Evolutionary conservation across 2,797 vertebrate genomes (phyloP).

Genomic region (Halcyon leucocephala): DNA sequence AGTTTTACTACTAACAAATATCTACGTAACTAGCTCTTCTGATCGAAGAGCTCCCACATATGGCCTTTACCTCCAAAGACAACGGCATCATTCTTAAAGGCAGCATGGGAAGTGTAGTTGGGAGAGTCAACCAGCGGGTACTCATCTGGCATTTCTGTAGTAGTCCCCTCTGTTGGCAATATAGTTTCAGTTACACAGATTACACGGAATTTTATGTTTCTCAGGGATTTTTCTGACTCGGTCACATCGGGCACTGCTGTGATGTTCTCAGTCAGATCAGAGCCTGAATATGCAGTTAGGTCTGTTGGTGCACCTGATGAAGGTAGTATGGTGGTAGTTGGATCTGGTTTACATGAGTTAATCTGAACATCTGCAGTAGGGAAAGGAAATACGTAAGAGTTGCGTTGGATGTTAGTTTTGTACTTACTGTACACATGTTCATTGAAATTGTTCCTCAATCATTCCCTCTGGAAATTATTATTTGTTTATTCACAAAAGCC

Average conservation of each 20-base stretch:
- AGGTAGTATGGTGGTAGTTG: not conserved
- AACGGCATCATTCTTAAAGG: conserved; percentile 64
- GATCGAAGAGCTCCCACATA: not conserved
- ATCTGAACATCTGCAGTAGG: conserved; percentile 68
- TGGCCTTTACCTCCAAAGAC: conserved; percentile 81
- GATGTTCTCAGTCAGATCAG: not conserved
- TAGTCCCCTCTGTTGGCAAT: conserved; percentile 42
- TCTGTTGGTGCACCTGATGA: not conserved
- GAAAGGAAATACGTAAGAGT: not conserved
- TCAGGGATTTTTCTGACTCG: not conserved
- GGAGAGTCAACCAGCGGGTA: not conserved
- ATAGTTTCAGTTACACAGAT: conserved; percentile 72
- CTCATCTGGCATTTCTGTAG: not conserved
- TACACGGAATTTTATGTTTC: not conserved
- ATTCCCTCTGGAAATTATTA: not conserved
- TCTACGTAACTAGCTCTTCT: not conserved
- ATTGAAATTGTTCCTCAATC: not conserved
- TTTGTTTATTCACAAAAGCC: not conserved
- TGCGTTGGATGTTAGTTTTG: not conserved
- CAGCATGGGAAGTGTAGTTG: not conserved
- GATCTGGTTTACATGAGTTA: conserved; percentile 79
- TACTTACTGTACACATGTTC: not conserved
- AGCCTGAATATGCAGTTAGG: not conserved
- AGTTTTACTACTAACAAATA: not conserved
- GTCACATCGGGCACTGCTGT: not conserved